phyloP scores from a whole-genome alignment of 1,140 invertebrate species.

The Venustaconcha ellipsiformis region DNA sequence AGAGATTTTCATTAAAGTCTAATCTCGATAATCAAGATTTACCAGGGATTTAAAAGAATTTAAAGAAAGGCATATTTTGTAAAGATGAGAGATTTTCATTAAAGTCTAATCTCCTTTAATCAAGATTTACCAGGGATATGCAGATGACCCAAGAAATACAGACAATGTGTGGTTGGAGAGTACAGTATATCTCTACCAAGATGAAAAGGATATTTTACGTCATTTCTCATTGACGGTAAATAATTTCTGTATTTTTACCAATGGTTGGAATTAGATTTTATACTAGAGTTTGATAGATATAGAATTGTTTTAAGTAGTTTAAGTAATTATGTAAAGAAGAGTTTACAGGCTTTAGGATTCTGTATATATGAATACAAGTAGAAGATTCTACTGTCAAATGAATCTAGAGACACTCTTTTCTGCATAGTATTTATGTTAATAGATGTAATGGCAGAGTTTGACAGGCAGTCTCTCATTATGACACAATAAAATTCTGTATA shows the following conservation, averaged over 20 bases:
- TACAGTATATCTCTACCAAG: conserved; percentile 92
- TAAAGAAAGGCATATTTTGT: too few species aligned
- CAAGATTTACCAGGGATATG: conserved; percentile 86
- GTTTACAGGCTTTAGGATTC: neutral
- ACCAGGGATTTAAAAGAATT: conserved; percentile 90
- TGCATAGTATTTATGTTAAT: too few species aligned
- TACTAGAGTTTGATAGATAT: neutral
- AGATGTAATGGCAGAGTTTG: too few species aligned
- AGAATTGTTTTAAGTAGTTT: neutral
- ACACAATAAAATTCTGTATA: too few species aligned
- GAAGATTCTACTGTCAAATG: too few species aligned
- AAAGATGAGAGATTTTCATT: neutral
- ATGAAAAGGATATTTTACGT: conserved; percentile 76
- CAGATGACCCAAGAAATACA: conserved; percentile 93
- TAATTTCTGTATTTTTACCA: neutral
- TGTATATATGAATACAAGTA: neutral
- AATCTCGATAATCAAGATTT: conserved; percentile 71
- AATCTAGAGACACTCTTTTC: too few species aligned
- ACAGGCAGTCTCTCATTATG: too few species aligned
- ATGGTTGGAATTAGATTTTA: neutral
- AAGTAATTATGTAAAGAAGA: neutral
- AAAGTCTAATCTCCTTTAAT: conserved; percentile 9
- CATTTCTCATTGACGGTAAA: conserved; percentile 77
- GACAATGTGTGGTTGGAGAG: conserved; percentile 99
- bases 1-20: conserved; percentile 1